Evolutionary conservation across 2,113 vertebrate species (phyloP).

Genomic region (Clarias batrachus): DNA sequence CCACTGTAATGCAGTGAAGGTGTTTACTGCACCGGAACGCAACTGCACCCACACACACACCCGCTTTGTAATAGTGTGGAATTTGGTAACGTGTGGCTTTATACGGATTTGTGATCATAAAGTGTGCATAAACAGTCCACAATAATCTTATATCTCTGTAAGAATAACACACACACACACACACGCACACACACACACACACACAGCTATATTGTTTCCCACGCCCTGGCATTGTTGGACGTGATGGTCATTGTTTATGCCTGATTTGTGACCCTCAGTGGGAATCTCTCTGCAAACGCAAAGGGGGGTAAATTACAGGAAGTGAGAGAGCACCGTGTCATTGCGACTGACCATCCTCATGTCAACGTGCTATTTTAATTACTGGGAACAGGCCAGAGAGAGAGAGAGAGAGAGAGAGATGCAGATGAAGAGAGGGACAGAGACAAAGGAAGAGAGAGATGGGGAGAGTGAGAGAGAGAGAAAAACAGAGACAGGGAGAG

Average conservation of each 20-base stretch:
- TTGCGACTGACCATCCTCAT: constrained; percentile 60
- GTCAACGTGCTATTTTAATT: constrained; percentile 77
- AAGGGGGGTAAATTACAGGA: constrained; percentile 37
- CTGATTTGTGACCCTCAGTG: constrained; percentile 64
- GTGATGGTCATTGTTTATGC: constrained; percentile 44
- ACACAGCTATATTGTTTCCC: constrained; percentile 36
- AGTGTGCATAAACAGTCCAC: not conserved
- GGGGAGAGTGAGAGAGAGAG: not conserved
- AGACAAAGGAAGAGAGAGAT: constrained; percentile 58
- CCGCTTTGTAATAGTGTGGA: not conserved
- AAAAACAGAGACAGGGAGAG: not conserved
- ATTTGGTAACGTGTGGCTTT: not conserved
- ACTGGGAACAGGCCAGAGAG: constrained; percentile 70
- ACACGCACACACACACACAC: constrained; percentile 8
- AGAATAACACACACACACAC: not conserved
- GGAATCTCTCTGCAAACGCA: constrained; percentile 51
- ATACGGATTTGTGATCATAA: not conserved
- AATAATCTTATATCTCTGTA: not conserved
- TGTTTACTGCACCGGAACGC: not conserved
- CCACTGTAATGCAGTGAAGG: not conserved
- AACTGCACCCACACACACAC: too few relatives aligned
- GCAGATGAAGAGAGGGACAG: not conserved
- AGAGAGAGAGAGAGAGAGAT: constrained; percentile 44
- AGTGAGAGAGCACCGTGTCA: constrained; percentile 71
- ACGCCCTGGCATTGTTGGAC: constrained; percentile 40